Evolutionary conservation across 2,797 vertebrate genomes (phyloP), one percentile per base, ranked within the genome.

Genomic region (Vireo griseus): DNA sequence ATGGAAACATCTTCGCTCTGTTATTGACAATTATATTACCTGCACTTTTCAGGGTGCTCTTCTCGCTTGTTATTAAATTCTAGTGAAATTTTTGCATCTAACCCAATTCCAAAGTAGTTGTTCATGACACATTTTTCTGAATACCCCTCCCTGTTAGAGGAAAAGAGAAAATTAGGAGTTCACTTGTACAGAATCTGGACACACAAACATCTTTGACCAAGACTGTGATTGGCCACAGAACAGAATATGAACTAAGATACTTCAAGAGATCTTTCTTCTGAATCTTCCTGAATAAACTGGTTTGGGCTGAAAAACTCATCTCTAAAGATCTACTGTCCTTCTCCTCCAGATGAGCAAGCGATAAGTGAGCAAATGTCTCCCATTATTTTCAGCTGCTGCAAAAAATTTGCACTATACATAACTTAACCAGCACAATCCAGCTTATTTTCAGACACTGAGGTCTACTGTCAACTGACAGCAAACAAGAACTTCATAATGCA

Each of bases 111-210:
- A 94, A 99, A 99, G 97, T 99, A 99, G 98, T 99, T 99, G 97
- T 99, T 99, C 99, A 99, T 99, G 83, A 99, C 99, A 93, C 99
- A 99, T 96, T 99, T 99, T 98, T 99, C 99, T 98, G 98, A 98
- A 98, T 99, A 99, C 74, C 99, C 99, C 96, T 99, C 99, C 96
- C 99, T 99, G 97, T 79, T 55, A 62, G 55, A 89, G 66, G 31
- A 96, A 96, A 82, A 93, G n/a, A 75, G 68, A 88, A 62, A 63
- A 78, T 83, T 45, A 83, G 24, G 21, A 66, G 37, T 54, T 65
- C 9, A 18, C 35, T 62, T 69, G 25, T 42, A 55, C 21, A 75
- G 69, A 33, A 81, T 10, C 50, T 35, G 22, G 28, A 45, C 33
- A 73, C 2, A 16, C 25, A 88, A 35, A 67, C 29, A 59, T 45